A percentile compares a stretch with the other conserved stretches of the same genome.
phyloP scores from a whole-genome alignment of 2,888 invertebrate species.

The Leucoma salicis region DNA sequence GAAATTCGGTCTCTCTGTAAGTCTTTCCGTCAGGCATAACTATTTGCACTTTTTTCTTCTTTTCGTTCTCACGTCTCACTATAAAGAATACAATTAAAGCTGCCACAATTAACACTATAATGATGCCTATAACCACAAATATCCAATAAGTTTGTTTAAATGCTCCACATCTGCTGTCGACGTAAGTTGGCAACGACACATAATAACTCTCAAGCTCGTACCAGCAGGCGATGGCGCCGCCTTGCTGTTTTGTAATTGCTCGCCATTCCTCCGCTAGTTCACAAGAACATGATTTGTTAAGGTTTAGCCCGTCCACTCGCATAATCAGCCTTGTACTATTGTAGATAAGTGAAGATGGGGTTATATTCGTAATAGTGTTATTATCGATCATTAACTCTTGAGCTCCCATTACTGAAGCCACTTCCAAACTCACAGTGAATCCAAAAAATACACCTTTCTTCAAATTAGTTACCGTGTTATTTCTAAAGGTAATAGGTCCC shows the following conservation, averaged over 20 bases:
- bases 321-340: slow-evolving; percentile 79
- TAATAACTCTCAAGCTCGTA: slow-evolving; percentile 62
- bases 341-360: slow-evolving; percentile 81
- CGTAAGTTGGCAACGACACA: slow-evolving; percentile 63
- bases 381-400: slow-evolving; percentile 84
- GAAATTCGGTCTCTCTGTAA: slow-evolving; percentile 92
- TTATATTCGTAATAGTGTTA: slow-evolving; percentile 82
- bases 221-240: slow-evolving; percentile 67
- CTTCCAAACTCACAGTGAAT: slow-evolving; percentile 74
- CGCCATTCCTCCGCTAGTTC: slow-evolving; percentile 64
- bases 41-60: slow-evolving; percentile 84
- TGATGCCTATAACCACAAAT: slow-evolving; percentile 68
- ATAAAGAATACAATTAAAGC: slow-evolving; percentile 72
- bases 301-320: slow-evolving; percentile 81
- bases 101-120: slow-evolving; percentile 71
- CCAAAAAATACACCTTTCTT: slow-evolving; percentile 84
- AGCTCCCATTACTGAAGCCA: slow-evolving; percentile 60
- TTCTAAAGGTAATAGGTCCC: slow-evolving; percentile 85
- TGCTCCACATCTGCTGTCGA: slow-evolving; percentile 64
- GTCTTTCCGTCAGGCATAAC: slow-evolving; percentile 91
- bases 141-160: slow-evolving; percentile 76
- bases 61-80: slow-evolving; percentile 73
- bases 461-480: slow-evolving; percentile 83
- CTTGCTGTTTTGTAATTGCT: slow-evolving; percentile 53
- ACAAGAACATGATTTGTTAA: slow-evolving; percentile 84